These are phyloP conservation scores for Dendrophyllia cribrosa DNA, from an alignment of 64 coral and sea anemone genomes.

Conservation along the genomic window DNA sequence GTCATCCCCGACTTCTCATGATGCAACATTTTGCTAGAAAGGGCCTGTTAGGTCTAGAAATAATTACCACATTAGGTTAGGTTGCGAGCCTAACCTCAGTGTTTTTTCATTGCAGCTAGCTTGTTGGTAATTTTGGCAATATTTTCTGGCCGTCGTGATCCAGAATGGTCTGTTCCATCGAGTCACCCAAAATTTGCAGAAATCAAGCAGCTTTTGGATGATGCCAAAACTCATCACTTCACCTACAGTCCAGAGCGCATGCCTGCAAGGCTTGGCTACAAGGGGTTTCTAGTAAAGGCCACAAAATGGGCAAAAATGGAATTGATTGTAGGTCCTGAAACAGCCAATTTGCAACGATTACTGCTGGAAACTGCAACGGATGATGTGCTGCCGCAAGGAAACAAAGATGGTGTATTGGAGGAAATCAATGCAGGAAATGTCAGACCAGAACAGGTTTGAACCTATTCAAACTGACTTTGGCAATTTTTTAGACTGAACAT, in stretches of 20 bases:
- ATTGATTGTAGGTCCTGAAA: conserved; percentile 3
- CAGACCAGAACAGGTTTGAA: background rate
- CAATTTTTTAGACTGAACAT: too few species aligned
- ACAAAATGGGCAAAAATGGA: background rate
- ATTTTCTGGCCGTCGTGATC: conserved; percentile 12
- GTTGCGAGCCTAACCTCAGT: too few species aligned
- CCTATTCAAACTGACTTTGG: too few species aligned
- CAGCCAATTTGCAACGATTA: background rate
- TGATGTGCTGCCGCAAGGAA: background rate
- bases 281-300: background rate
- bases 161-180: background rate
- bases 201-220: background rate
- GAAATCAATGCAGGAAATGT: conserved; percentile 5
- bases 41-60: too few species aligned
- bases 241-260: background rate
- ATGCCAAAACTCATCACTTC: background rate
- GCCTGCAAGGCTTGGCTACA: conserved; percentile 3
- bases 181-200: background rate
- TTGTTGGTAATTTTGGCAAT: background rate
- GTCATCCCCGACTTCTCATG: too few species aligned
- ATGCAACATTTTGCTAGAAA: too few species aligned
- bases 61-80: too few species aligned
- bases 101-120: too few species aligned
- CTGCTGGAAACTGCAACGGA: background rate
- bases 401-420: background rate